Evolutionary conservation across 1,140 invertebrate species (phyloP), one percentile per base, ranked within the genome.

Genomic region (Portunus trituberculatus): DNA sequence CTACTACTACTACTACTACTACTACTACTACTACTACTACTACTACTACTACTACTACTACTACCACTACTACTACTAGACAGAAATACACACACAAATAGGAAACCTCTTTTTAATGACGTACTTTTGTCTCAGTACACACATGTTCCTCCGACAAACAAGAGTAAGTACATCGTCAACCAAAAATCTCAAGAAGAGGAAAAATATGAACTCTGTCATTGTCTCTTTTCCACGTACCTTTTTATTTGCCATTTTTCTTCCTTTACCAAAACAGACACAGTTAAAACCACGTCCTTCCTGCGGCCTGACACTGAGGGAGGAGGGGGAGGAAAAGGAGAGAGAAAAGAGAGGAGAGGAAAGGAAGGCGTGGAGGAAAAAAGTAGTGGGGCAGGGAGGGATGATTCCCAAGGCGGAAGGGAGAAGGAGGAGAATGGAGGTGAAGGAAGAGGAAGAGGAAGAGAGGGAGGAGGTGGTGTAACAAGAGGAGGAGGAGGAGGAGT

Each of bases 271-370:
- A 16, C n/a, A n/a, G 1, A 29, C 31, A 25, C 0, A 28, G 20
- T 20, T 20, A 20, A 28, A 28, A 20, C 28, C 20, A 82, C 76
- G 76, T 20, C 28, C 76, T 28, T 82, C 16, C 76, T 82, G 76
- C 76, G 20, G 76, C 16, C 76, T 28, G 16, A 82, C 20, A 8
- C 16, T 28, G 28, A 82, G 20, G 28, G 76, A 82, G 76, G 76
- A 82, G 76, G 76, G 76, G 76, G 28, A 82, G 76, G 76, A 28
- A 84, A 32, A 32, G 83, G 83, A 84, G n/a, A 84, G 83, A 84
- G 31, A 32, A 32, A 10, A 32, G 39, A 28, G 14, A 32, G 83
- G 83, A 10, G 10, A 84, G 83, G 28, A 84, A 28, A 32, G 83
- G 83, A 28, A 32, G n/a, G 83, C 31, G 83, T 28, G 83, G 10